Conservation (phyloP, 2,113 vertebrate genomes). For the Tragelaphus scriptus region DNA sequence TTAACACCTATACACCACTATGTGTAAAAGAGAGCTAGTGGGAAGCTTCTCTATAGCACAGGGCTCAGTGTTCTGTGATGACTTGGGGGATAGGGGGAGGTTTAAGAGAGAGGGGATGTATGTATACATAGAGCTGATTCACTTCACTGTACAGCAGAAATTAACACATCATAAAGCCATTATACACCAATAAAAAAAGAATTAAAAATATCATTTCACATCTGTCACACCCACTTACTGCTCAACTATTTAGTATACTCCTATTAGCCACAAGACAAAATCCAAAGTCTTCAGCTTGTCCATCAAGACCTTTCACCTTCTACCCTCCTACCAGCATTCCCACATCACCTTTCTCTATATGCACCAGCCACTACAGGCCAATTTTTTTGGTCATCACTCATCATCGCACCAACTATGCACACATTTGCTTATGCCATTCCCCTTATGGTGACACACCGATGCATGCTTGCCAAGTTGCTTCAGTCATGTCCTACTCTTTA, state of each 20-base stretch:
- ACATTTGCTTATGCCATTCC: not conserved
- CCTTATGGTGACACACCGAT: not conserved
- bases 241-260: not conserved
- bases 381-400: not conserved
- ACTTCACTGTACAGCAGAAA: not conserved
- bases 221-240: not conserved
- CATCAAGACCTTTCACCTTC: not conserved
- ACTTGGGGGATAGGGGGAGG: not conserved
- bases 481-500: not conserved
- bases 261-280: not conserved
- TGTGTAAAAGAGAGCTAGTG: not conserved
- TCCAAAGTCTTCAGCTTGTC: not conserved
- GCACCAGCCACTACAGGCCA: not conserved
- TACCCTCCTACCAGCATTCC: not conserved
- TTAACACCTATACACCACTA: not conserved
- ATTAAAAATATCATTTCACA: not conserved
- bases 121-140: not conserved
- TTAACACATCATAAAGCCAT: not conserved
- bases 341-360: too few species aligned
- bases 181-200: not conserved
- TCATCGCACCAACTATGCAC: not conserved
- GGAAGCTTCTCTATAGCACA: not conserved
- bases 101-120: not conserved
- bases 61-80: not conserved
- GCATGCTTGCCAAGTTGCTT: not conserved